phyloP scores from a whole-genome alignment of 37 sponge, comb jelly and placozoan species.

The Bolinopsis microptera region DNA sequence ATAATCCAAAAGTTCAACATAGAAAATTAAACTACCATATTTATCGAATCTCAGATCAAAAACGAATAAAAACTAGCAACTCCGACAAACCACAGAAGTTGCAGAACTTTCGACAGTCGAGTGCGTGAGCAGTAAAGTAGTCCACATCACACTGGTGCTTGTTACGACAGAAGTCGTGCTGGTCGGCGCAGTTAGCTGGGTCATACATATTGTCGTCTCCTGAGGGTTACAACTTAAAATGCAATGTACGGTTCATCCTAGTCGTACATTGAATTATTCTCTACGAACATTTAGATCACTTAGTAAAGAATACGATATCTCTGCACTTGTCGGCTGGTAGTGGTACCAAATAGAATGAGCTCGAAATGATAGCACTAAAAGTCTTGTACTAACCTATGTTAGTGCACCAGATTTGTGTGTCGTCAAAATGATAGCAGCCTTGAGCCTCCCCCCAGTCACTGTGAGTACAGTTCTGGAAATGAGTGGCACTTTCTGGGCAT shows the following conservation, averaged over 20 bases:
- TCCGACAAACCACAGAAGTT: conserved; percentile 47
- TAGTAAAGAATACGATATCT: too few relatives aligned
- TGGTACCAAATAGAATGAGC: too few relatives aligned
- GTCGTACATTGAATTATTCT: too few relatives aligned
- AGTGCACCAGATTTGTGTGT: neutral
- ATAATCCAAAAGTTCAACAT: too few relatives aligned
- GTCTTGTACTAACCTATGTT: neutral
- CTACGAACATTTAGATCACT: too few relatives aligned
- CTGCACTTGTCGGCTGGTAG: too few relatives aligned
- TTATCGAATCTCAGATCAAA: too few relatives aligned
- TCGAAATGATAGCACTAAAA: too few relatives aligned
- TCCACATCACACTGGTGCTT: neutral
- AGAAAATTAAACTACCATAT: too few relatives aligned
- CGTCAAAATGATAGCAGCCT: conserved; percentile 9
- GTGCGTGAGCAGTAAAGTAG: neutral
- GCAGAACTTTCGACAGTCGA: neutral
- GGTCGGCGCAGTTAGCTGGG: neutral
- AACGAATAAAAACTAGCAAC: too few relatives aligned
- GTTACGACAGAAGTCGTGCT: neutral
- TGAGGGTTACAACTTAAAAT: too few relatives aligned
- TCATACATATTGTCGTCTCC: conserved; percentile 10
- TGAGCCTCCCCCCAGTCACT: conserved; percentile 28
- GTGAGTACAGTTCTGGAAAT: conserved; percentile 17
- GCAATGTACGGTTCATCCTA: too few relatives aligned
- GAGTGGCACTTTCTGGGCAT: neutral